Conservation (phyloP, 1,140 invertebrate genomes). For the Spodoptera frugiperda region DNA sequence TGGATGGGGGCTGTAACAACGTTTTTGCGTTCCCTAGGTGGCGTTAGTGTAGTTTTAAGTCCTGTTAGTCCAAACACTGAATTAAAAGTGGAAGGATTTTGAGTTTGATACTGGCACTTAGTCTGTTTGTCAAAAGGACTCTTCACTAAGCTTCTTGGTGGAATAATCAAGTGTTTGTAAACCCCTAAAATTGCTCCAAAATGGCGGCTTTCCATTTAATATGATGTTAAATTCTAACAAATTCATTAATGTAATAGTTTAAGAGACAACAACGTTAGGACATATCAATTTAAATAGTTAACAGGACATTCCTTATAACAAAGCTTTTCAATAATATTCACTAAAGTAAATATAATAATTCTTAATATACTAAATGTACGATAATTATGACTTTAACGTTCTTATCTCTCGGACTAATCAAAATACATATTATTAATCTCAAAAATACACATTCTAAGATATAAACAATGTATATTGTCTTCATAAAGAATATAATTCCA, state of each 20-base stretch:
- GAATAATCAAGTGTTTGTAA: too few species aligned
- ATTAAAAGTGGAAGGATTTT: too few species aligned
- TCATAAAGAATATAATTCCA: background rate
- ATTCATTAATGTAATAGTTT: conserved; percentile 1
- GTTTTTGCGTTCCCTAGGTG: background rate
- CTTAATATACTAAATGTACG: background rate
- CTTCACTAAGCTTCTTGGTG: too few species aligned
- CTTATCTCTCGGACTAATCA: conserved; percentile 25
- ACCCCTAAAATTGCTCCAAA: too few species aligned
- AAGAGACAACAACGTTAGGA: conserved; percentile 31
- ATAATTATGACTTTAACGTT: conserved; percentile 14
- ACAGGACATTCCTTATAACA: conserved; percentile 25
- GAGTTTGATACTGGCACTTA: too few species aligned
- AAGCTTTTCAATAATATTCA: conserved; percentile 7
- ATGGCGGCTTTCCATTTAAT: too few species aligned
- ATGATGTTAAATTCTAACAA: background rate
- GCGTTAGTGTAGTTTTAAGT: background rate
- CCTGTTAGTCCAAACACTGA: background rate
- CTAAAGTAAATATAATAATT: background rate
- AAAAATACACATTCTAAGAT: background rate
- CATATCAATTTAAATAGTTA: background rate
- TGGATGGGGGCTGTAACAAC: background rate
- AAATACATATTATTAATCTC: conserved; percentile 35
- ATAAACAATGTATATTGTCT: background rate
- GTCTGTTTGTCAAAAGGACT: too few species aligned